Evolutionary conservation across 2,888 invertebrate species (phyloP).

Genomic region (Cataglyphis altisquamis): DNA sequence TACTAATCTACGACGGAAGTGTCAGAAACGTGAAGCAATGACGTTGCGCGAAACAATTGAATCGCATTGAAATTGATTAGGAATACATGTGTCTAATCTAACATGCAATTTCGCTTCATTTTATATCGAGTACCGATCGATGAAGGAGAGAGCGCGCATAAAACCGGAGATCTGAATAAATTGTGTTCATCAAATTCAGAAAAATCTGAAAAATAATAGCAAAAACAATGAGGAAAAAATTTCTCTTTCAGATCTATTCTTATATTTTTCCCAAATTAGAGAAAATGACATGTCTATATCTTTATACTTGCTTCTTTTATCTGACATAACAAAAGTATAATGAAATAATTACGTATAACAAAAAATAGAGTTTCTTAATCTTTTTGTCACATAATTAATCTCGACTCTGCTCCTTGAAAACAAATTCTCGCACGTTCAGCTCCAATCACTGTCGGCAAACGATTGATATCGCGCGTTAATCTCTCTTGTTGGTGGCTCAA

Average conservation of each 20-base stretch:
- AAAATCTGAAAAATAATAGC: too few relatives aligned
- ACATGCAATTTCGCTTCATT: background rate
- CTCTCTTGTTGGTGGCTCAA: conserved; percentile 3
- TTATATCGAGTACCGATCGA: background rate
- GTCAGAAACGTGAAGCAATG: background rate
- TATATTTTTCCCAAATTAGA: background rate
- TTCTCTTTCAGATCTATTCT: background rate
- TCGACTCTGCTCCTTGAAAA: background rate
- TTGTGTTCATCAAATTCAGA: too few relatives aligned
- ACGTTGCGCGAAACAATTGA: conserved; percentile 14
- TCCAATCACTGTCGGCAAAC: conserved; percentile 25
- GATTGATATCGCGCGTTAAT: conserved; percentile 42
- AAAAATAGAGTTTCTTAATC: background rate
- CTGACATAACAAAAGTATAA: background rate
- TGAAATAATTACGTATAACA: background rate
- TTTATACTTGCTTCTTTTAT: background rate
- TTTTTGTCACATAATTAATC: background rate
- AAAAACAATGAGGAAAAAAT: background rate
- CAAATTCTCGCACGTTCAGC: background rate
- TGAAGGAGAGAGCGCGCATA: background rate
- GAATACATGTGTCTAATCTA: background rate
- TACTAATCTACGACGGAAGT: background rate
- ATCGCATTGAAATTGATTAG: background rate
- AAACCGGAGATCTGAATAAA: conserved; percentile 6
- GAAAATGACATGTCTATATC: background rate